Evolutionary conservation across 2,113 vertebrate genomes (phyloP).

Genomic region (Cnemophilus loriae): DNA sequence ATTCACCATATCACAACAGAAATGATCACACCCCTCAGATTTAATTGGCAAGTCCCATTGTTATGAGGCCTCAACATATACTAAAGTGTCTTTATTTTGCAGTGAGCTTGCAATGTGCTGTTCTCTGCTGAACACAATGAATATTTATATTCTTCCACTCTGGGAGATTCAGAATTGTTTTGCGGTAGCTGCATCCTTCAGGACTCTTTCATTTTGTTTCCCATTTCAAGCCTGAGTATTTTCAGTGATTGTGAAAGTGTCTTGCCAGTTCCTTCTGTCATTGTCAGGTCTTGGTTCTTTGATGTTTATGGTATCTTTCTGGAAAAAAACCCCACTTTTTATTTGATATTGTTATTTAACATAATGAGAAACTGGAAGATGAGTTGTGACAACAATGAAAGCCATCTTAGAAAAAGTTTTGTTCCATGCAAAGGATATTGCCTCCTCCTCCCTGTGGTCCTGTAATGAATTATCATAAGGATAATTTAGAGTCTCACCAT

Average conservation of each 20-base stretch:
- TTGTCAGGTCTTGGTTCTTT: not conserved
- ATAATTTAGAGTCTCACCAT: slow-evolving; percentile 53
- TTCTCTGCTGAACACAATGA: slow-evolving; percentile 39
- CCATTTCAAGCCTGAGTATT: slow-evolving; percentile 22
- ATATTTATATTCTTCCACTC: slow-evolving; percentile 61
- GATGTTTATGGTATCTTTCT: not conserved
- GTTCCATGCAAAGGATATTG: not conserved
- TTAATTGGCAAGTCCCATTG: slow-evolving; percentile 68
- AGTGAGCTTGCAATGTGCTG: slow-evolving; percentile 5
- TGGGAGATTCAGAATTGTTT: slow-evolving; percentile 2
- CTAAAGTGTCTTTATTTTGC: slow-evolving; percentile 17
- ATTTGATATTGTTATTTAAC: not conserved
- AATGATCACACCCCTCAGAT: slow-evolving; percentile 56
- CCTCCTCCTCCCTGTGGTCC: not conserved
- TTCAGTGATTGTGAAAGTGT: not conserved
- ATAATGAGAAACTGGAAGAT: not conserved
- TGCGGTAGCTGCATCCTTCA: slow-evolving; percentile 15
- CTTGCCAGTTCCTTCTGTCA: not conserved
- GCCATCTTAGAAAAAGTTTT: not conserved
- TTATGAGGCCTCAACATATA: slow-evolving; percentile 33
- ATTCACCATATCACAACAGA: slow-evolving; percentile 41
- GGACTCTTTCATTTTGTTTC: slow-evolving; percentile 2
- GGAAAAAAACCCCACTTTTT: not conserved
- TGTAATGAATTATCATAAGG: slow-evolving; percentile 9
- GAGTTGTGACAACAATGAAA: not conserved